Evolutionary conservation across 2,113 vertebrate species (phyloP), one percentile per base, ranked within the genome.

Genomic region (Pleuronectes platessa): DNA sequence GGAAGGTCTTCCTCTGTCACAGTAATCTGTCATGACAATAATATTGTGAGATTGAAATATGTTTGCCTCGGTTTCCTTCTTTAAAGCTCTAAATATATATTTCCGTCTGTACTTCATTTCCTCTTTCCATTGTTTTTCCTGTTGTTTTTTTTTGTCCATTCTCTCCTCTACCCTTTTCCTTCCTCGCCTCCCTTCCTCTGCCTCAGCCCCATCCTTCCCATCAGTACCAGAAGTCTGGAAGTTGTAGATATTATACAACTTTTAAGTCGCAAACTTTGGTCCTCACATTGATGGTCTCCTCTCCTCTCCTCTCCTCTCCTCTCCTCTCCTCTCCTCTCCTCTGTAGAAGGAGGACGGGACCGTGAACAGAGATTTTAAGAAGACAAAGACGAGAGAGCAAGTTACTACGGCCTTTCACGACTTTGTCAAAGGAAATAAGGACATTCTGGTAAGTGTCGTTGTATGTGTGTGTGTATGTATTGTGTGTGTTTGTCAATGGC

Each of bases 361-460:
- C 0, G 97, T 99, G 83, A 98, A 99, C 93, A 95, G 96, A 70
- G 98, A 99, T 84, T 99, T 99, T 90, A 99, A 99, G 94, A 98
- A 98, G 92, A 99, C 98, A 6, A 96, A 95, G 84, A 98, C 96
- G 58, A 95, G 94, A 84, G 96, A 97, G 20, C 97, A 99, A 91
- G 95, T 99, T 26, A 95, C 77, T 0, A 92, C 92, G 40, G 96
- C 97, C 66, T 99, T 99, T 93, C 79, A 91, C 0, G 97, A 98
- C 71, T 99, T 99, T 86, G 96, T 97, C 24, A 97, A 95, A 92
- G 96, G 96, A 83, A 97, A 98, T 85, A 90, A 69, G 37, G 97
- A 95, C 0, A 74, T 98, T 81, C 86, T 99, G 96, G 98, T 99
- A 85, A 96, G 96, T 91, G 26, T 54, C 2, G 24, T 24, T 1